These are phyloP conservation scores for Chiloscyllium plagiosum DNA, from an alignment of 2,113 vertebrate genomes.

Conservation along the genomic window DNA sequence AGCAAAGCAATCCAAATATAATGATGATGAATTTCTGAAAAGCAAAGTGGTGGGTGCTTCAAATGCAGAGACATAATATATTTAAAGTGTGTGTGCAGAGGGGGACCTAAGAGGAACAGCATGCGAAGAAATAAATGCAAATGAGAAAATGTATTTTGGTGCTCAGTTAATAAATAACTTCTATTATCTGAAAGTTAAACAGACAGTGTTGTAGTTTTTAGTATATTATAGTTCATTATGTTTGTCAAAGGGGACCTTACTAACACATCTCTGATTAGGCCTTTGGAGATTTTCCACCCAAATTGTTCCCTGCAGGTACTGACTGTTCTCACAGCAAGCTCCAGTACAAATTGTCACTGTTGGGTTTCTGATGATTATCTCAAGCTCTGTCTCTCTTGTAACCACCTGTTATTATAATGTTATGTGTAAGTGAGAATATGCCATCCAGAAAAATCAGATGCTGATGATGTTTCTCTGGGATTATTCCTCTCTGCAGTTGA, in stretches of 20 bases:
- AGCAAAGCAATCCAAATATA: too few relatives aligned
- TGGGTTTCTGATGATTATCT: constrained; percentile 14
- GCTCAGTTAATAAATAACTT: neutral
- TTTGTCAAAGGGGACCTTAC: neutral
- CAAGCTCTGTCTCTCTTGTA: neutral
- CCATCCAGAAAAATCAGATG: neutral
- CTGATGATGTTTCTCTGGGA: neutral
- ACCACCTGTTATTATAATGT: constrained; percentile 12
- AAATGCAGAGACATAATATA: neutral
- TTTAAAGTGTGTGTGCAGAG: neutral
- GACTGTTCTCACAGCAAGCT: constrained; percentile 27
- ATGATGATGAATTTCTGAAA: too few relatives aligned
- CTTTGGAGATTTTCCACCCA: constrained; percentile 7
- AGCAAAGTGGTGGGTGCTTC: neutral
- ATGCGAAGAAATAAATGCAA: too few relatives aligned
- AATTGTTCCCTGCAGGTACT: constrained; percentile 30
- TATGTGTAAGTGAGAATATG: constrained; percentile 18
- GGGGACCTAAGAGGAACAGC: too few relatives aligned
- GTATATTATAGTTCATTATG: neutral
- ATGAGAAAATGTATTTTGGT: neutral
- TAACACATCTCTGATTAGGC: neutral
- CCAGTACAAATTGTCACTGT: constrained; percentile 18
- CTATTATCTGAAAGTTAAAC: neutral
- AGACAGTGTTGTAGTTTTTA: neutral
- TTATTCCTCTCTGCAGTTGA: constrained; percentile 14